Conservation (phyloP, 2,888 invertebrate genomes). For the Pinctada fucata region DNA sequence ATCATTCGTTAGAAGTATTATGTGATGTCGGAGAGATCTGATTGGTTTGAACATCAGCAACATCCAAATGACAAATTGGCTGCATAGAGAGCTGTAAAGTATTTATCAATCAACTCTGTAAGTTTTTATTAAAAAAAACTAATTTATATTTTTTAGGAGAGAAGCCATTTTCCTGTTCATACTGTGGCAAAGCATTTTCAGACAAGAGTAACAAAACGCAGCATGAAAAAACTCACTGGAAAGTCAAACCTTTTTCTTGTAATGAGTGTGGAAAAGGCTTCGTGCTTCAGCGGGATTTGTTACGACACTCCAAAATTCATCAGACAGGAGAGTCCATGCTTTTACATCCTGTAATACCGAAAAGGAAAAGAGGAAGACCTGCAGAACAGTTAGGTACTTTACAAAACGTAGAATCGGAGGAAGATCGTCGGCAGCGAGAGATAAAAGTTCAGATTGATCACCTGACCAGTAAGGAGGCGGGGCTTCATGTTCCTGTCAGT, state of each 20-base stretch:
- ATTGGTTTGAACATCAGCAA: no score
- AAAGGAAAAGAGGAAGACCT: neutral
- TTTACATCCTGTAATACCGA: neutral
- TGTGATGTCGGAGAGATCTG: no score
- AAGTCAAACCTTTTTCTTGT: constrained; percentile 19
- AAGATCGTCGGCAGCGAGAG: no score
- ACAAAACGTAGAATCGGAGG: no score
- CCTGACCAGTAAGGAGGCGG: no score
- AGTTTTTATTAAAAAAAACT: neutral
- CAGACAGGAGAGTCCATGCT: no score
- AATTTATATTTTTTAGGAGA: constrained; percentile 19
- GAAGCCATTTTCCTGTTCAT: constrained; percentile 25
- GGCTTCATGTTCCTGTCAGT: no score
- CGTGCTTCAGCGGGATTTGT: constrained; percentile 27
- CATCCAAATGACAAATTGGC: no score
- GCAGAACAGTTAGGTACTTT: neutral
- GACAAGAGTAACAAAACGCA: constrained; percentile 29
- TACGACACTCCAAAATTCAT: constrained; percentile 13
- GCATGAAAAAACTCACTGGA: constrained; percentile 28
- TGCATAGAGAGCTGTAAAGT: no score
- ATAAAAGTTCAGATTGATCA: no score
- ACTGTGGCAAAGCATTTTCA: constrained; percentile 29
- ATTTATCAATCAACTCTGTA: no score
- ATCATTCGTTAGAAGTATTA: no score
- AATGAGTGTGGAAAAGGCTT: constrained; percentile 36